Percentiles rank a stretch among this genome's conserved stretches.
Conservation (phyloP, 2,888 invertebrate genomes). For the Horisme vitalbata region DNA sequence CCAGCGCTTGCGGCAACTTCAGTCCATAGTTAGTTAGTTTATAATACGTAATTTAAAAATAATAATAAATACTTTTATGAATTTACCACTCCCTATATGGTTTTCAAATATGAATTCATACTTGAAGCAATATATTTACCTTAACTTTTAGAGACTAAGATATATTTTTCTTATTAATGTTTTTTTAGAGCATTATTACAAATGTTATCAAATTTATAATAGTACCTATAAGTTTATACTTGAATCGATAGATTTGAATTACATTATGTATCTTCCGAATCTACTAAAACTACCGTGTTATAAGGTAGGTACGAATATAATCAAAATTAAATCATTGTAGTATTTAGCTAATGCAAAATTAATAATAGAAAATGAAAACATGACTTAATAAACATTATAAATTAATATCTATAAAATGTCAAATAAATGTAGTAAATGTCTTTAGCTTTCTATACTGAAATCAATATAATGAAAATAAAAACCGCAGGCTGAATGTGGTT, state of each 20-base stretch:
- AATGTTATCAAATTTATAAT: slow-evolving; percentile 6
- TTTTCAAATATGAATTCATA: neutral
- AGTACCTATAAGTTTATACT: slow-evolving; percentile 1
- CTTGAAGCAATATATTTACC: slow-evolving; percentile 2
- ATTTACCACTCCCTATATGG: slow-evolving; percentile 1
- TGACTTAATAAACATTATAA: slow-evolving; percentile 40
- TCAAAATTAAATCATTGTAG: neutral
- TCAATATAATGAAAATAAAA: slow-evolving; percentile 43
- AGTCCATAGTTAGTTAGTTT: slow-evolving; percentile 29
- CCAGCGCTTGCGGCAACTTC: slow-evolving; percentile 38
- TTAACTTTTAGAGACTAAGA: neutral
- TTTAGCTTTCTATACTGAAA: slow-evolving; percentile 38
- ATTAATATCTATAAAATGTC: slow-evolving; percentile 48
- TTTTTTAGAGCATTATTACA: slow-evolving; percentile 1
- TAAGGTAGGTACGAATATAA: neutral
- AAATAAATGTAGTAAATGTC: slow-evolving; percentile 50
- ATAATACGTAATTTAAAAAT: slow-evolving; percentile 4
- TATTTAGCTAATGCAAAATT: slow-evolving; percentile 12
- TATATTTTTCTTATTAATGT: neutral
- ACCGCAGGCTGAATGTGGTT: slow-evolving; percentile 21
- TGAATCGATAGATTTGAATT: slow-evolving; percentile 4
- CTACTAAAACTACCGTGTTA: neutral
- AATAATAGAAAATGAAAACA: slow-evolving; percentile 20
- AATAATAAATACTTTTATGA: slow-evolving; percentile 1
- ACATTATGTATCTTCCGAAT: slow-evolving; percentile 1